Evolutionary conservation across 2,797 vertebrate genomes (phyloP).

Genomic region (Helicolenus hilgendorfi): DNA sequence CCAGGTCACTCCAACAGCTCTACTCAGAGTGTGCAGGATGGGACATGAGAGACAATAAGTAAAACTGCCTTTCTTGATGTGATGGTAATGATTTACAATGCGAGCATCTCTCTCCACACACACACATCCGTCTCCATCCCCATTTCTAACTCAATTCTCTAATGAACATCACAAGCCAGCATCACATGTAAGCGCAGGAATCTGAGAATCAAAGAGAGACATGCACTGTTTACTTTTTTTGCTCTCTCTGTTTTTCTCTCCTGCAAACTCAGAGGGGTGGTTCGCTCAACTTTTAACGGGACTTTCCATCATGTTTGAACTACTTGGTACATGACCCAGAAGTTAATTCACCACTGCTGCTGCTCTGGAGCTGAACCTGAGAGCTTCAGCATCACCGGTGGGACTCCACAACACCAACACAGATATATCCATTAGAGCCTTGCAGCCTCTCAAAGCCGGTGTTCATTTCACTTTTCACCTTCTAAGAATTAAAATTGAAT

Average conservation of each 20-base stretch:
- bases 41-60: background rate
- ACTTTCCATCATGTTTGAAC: conserved; percentile 52
- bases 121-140: conserved; percentile 40
- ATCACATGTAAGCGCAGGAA: conserved; percentile 83
- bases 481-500: background rate
- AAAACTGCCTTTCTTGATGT: conserved; percentile 10
- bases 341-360: conserved; percentile 56
- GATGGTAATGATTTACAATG: conserved; percentile 5
- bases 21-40: background rate
- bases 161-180: conserved; percentile 83
- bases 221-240: background rate
- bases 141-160: conserved; percentile 84
- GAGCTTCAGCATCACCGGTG: conserved; percentile 25
- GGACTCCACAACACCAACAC: conserved; percentile 18
- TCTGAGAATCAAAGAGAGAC: conserved; percentile 55
- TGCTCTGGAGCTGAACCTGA: conserved; percentile 48
- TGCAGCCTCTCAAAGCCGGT: background rate
- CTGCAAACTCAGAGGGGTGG: background rate
- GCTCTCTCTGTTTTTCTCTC: background rate
- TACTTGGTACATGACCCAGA: conserved; percentile 35
- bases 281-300: background rate
- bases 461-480: conserved; percentile 7
- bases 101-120: conserved; percentile 22
- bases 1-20: conserved; percentile 32
- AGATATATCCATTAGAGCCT: conserved; percentile 5